These are phyloP conservation scores for Trogon melanurus DNA, from an alignment of 2,113 vertebrate species.

Conservation along the genomic window DNA sequence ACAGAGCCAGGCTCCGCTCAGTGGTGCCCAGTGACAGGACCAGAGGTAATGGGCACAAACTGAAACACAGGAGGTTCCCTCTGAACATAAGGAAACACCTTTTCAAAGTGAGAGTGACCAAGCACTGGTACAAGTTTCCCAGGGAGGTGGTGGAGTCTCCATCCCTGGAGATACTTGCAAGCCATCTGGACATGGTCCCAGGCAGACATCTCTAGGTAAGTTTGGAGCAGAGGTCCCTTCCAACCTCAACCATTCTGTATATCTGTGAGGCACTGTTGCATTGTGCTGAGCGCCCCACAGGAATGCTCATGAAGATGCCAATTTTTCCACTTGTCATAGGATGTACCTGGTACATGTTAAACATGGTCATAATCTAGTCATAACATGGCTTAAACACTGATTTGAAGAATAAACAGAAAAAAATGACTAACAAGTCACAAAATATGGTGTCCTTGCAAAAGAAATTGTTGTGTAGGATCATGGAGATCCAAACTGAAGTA, in stretches of 20 bases:
- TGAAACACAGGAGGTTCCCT: not conserved
- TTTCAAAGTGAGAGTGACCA: not conserved
- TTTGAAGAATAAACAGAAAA: not conserved
- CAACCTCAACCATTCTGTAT: not conserved
- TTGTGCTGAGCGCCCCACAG: fast-evolving
- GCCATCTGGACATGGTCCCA: fast-evolving
- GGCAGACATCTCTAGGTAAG: not conserved
- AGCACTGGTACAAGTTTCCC: not conserved
- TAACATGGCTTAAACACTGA: not conserved
- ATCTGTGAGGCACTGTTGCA: not conserved
- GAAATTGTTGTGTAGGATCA: not conserved
- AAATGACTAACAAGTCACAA: not conserved
- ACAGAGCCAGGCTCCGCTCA: not conserved
- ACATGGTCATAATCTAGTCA: not conserved
- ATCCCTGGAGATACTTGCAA: not conserved
- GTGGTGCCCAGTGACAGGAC: not conserved
- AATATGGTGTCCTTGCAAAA: not conserved
- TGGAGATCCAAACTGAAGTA: not conserved
- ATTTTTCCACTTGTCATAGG: not conserved
- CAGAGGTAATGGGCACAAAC: not conserved
- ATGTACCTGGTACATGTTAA: not conserved
- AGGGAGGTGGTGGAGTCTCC: not conserved
- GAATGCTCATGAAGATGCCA: not conserved
- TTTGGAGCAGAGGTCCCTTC: not conserved
- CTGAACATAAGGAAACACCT: not conserved